Evolutionary conservation across 2,888 invertebrate species (phyloP).

Genomic region (Pseudococcus jackbeardsleyi): DNA sequence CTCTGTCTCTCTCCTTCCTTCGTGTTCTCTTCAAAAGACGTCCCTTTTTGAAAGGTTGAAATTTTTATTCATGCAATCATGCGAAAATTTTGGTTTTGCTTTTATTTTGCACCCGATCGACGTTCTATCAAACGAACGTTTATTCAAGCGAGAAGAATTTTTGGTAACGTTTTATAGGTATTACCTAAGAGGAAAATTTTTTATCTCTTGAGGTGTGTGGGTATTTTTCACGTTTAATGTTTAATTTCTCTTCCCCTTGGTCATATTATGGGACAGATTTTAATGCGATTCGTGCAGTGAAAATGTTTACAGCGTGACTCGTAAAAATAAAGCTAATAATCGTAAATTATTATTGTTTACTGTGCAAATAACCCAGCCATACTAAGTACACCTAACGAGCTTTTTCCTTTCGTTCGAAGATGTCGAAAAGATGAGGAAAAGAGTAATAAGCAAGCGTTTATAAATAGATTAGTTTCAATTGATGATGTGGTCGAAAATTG

Average conservation of each 20-base stretch:
- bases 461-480: neutral
- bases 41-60: conserved; percentile 12
- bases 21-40: conserved; percentile 44
- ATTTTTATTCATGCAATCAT: conserved; percentile 53
- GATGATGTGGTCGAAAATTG: neutral
- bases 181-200: neutral
- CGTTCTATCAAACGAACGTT: conserved; percentile 10
- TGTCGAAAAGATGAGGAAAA: neutral
- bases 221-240: conserved; percentile 31
- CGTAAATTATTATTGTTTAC: conserved; percentile 16
- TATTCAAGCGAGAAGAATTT: neutral
- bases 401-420: conserved; percentile 20
- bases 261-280: neutral
- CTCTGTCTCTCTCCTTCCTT: neutral
- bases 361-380: neutral
- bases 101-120: conserved; percentile 37
- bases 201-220: neutral
- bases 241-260: neutral
- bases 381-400: neutral
- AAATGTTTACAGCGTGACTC: neutral
- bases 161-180: neutral
- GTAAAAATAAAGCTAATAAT: neutral
- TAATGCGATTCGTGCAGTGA: neutral
- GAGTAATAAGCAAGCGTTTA: neutral
- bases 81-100: conserved; percentile 28